Base-by-base conservation (phyloP, 2,797 vertebrate species). In the Chrosomus eos region DNA sequence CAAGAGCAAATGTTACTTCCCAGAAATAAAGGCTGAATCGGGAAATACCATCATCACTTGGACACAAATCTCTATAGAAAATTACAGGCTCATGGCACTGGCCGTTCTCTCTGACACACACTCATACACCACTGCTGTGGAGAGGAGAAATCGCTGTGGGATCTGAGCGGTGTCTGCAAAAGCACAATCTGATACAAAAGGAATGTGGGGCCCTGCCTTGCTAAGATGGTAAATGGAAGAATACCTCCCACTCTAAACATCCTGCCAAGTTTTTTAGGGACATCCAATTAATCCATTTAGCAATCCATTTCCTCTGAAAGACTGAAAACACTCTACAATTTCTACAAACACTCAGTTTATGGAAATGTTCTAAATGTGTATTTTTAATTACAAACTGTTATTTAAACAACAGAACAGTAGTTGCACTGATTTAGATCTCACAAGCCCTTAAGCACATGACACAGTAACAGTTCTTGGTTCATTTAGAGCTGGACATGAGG, bases 281-380 rank as follows among this genome's bases (percentile, higher is more conserved):
- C 87, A 87, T 87, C 93, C 92, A 94, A 95, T 93, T 83, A 83
- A 84, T 85, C 86, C 90, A 92, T 94, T 93, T 92, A 94, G 91
- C 75, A 77, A 80, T 60, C 9, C 38, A 60, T 86, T 89, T 89
- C 84, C 81, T 87, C 48, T 79, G 80, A 92, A 58, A 84, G 48
- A 86, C 86, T 90, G 86, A 90, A 91, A 92, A 85, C 87, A 88
- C 48, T n/a, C n/a, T n/a, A n/a, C n/a, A n/a, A 51, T 78, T 64
- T 87, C 43, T 68, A 26, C 43, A 64, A 84, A 77, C 31, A 60
- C 48, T 55, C 26, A 48, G 14, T n/a, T 14, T n/a, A 4, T 40
- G 2, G 9, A 45, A 71, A 40, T 71, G 23, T 62, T 60, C 74
- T 58, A 58, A 58, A 76, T 5, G 7, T 76, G 31, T 60, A 38